These are phyloP conservation scores for Petrolisthes manimaculis DNA, from an alignment of 2,888 invertebrate genomes.

Conservation along the genomic window DNA sequence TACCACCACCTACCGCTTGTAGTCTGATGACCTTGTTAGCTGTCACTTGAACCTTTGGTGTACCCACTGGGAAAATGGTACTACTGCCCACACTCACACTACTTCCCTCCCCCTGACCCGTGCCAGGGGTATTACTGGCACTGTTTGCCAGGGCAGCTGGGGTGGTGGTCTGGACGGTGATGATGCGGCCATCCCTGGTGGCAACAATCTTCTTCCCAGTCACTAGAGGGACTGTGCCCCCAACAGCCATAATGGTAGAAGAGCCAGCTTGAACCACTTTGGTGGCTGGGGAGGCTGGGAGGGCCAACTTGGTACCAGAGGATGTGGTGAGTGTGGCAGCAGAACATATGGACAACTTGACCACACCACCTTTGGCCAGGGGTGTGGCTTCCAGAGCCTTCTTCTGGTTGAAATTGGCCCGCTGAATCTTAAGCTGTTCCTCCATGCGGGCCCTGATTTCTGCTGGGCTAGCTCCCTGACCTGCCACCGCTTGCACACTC, in stretches of 20 bases:
- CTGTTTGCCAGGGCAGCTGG: constrained; percentile 19
- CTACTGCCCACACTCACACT: constrained; percentile 49
- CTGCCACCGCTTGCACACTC: constrained; percentile 33
- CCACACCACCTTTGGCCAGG: constrained; percentile 40
- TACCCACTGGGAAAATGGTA: constrained; percentile 58
- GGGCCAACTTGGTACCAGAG: constrained; percentile 35
- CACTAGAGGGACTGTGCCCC: constrained; percentile 47
- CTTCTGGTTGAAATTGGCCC: constrained; percentile 91
- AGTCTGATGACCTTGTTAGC: constrained; percentile 63
- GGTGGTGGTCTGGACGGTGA: constrained; percentile 60
- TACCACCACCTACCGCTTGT: constrained; percentile 41
- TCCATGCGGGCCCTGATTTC: constrained; percentile 84
- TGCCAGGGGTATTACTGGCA: not conserved
- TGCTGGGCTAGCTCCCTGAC: constrained; percentile 64
- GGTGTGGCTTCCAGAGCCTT: constrained; percentile 71
- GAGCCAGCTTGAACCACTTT: constrained; percentile 55
- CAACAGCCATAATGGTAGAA: constrained; percentile 56
- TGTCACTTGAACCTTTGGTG: constrained; percentile 51
- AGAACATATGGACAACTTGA: constrained; percentile 52
- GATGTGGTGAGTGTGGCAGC: constrained; percentile 24
- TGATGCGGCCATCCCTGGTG: constrained; percentile 61
- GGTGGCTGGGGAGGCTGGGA: constrained; percentile 33
- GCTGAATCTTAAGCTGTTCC: constrained; percentile 87
- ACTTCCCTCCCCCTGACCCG: constrained; percentile 22
- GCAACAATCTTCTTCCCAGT: constrained; percentile 61